Evolutionary conservation across 2,797 vertebrate species (phyloP), one percentile per base, ranked within the genome.

Genomic region (Alfaro cultratus): DNA sequence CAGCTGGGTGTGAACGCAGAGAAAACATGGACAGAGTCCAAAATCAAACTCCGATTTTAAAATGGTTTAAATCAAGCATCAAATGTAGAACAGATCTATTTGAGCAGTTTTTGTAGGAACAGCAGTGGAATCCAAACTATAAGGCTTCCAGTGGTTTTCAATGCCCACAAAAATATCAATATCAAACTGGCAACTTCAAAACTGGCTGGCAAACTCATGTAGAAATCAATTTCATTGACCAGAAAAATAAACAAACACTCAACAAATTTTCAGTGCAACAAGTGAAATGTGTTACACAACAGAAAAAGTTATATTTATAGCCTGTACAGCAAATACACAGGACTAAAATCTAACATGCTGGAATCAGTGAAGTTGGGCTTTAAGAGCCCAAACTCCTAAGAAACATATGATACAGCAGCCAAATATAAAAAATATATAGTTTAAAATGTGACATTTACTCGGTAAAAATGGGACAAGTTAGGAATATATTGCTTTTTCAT

Each of bases 11-110:
- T 29, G 55, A 6, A 36, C 9, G n/a, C 18, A n/a, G 1, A 26
- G 34, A 68, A 81, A 78, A 29, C 43, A 76, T 7, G 71, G 80
- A 86, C 53, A 49, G 0, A 55, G 74, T 80, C 83, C 81, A 83
- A 72, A 82, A 75, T 6, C 3, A 7, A 77, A 70, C 57, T 75
- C 5, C 5, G 13, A 46, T 46, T 46, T 46, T 46, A 0, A 5
- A 29, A 23, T 21, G 11, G 18, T 36, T 21, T 80, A 79, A 78
- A 23, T 34, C 39, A 49, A 57, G 45, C 39, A 53, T 57, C 1
- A 5, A 79, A 78, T 29, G 47, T 1, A 6, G 64, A 53, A 12
- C 75, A 71, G n/a, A 81, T 39, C 21, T 10, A 53, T 73, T 76
- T 15, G 68, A 60, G 2, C 4, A 49, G 73, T n/a, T 83, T 78